Percentiles rank a stretch among this genome's conserved stretches.
Conservation (phyloP, 2,113 vertebrate genomes). For the Bothrops jararaca region DNA sequence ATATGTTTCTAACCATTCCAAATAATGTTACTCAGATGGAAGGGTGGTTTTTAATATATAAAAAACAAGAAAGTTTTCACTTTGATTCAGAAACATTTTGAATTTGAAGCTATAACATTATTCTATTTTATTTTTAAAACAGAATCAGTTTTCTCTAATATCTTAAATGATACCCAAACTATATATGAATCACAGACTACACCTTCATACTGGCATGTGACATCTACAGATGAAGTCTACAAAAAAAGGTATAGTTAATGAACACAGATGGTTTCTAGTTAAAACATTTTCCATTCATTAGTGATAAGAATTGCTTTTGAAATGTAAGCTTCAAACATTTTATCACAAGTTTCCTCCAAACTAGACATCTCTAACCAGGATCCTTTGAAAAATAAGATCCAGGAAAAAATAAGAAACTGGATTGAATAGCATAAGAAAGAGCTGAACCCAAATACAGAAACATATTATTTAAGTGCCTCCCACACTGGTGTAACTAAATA, state of each 20-base stretch:
- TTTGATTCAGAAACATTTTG: not conserved
- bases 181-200: not conserved
- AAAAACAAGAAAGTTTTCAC: not conserved
- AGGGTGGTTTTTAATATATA: not conserved
- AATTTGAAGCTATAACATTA: not conserved
- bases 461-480: not conserved
- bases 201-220: not conserved
- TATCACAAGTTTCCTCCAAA: not conserved
- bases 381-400: not conserved
- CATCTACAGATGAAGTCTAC: not conserved
- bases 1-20: not conserved
- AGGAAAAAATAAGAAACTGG: not conserved
- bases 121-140: not conserved
- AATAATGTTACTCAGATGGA: not conserved
- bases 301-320: not conserved
- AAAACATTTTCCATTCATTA: not conserved
- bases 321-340: not conserved
- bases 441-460: not conserved
- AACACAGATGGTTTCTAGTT: not conserved
- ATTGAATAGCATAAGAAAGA: not conserved
- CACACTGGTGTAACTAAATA: not conserved
- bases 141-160: conserved; percentile 21
- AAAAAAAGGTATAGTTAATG: not conserved
- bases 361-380: not conserved
- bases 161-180: not conserved